Evolutionary conservation across 2,113 vertebrate genomes (phyloP).

Genomic region (Pipra filicauda): DNA sequence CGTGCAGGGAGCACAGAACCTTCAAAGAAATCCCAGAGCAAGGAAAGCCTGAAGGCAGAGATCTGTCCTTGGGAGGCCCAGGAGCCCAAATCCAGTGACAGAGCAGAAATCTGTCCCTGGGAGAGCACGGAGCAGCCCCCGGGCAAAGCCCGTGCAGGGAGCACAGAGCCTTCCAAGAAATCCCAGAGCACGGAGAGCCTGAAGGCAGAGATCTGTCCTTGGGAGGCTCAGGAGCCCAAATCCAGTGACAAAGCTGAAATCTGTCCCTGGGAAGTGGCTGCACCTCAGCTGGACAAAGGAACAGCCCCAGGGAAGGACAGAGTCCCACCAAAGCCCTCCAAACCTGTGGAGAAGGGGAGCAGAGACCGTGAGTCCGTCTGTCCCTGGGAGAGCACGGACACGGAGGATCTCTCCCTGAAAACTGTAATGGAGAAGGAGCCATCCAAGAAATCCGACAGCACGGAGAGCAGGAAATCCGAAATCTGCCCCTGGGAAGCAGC

Average conservation of each 20-base stretch:
- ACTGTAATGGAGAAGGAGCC: not conserved
- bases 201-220: not conserved
- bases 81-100: too few species aligned
- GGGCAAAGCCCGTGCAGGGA: too few species aligned
- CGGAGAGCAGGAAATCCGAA: not conserved
- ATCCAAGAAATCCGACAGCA: rapidly evolving
- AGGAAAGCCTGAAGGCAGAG: too few species aligned
- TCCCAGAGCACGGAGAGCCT: not conserved
- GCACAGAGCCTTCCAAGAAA: not conserved
- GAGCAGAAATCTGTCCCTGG: not conserved
- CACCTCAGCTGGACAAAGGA: not conserved
- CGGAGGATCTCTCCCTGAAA: not conserved
- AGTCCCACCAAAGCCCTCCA: not conserved
- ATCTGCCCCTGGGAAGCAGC: conserved; percentile 67
- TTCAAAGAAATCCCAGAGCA: too few species aligned
- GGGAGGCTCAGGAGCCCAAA: too few species aligned
- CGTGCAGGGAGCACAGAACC: too few species aligned
- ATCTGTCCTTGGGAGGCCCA: too few species aligned
- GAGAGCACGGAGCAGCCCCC: not conserved
- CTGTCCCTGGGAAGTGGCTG: conserved; percentile 59
- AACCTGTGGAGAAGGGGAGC: not conserved
- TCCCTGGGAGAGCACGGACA: conserved; percentile 14
- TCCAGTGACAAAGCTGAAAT: not conserved
- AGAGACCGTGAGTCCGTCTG: not conserved
- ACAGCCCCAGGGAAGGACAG: rapidly evolving